Evolutionary conservation across 2,113 vertebrate species (phyloP), one percentile per base, ranked within the genome.

Genomic region (Xenopus laevis): DNA sequence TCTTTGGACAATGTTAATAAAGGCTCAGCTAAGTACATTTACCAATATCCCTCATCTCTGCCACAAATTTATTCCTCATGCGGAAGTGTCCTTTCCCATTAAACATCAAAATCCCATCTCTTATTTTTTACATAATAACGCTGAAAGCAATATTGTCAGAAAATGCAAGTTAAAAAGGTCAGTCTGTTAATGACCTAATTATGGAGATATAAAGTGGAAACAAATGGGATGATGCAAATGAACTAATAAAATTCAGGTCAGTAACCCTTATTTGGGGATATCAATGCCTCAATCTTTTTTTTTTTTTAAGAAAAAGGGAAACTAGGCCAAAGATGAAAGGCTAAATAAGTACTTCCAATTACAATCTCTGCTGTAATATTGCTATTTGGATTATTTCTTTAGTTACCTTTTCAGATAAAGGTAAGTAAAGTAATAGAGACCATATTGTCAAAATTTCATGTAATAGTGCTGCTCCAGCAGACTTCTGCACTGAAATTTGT

Each of bases 171-270:
- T n/a, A 71, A 60, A 62, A 21, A 62, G 69, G 69, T 71, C 53
- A 62, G 45, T 62, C 61, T 16, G 58, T 60, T 61, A 71, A 62
- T 23, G 27, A 61, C 69, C 61, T 71, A 71, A 44, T 47, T 71
- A 71, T 62, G 69, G 16, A 50, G 69, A 71, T 71, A 62, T 50
- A 45, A 23, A 61, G 16, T 47, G 47, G 47, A 17, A 71, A 27
- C 23, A 16, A 71, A n/a, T 16, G 15, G 13, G 17, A 8, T 55
- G 17, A 55, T 55, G 53, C 53, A 55, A 55, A 55, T 55, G 15
- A 55, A 55, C 53, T 9, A 55, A 55, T 55, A 16, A 55, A 55
- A 55, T n/a, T 55, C 53, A n/a, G 53, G 53, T 55, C 53, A 55
- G 15, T 55, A n/a, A 55, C 53, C 53, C 16, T 55, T 55, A 55